Conservation (phyloP, 2,113 vertebrate genomes). For the Tychaedon coryphoeus region DNA sequence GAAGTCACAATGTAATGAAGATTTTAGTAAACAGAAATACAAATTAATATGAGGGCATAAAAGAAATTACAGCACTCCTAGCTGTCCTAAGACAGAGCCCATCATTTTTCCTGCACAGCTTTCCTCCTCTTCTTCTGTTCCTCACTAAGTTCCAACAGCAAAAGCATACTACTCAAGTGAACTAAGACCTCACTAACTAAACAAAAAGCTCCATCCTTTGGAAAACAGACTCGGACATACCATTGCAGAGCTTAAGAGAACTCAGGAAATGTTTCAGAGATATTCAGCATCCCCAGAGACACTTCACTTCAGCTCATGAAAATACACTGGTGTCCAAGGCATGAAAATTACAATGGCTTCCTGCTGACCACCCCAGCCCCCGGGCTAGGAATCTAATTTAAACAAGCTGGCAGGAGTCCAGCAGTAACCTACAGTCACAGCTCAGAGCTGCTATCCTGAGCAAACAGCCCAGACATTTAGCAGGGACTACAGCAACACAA, state of each 20-base stretch:
- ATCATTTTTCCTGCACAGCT: background rate
- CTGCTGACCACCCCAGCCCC: constrained; percentile 45
- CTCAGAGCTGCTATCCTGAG: constrained; percentile 6
- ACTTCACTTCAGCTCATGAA: constrained; percentile 71
- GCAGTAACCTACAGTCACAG: constrained; percentile 32
- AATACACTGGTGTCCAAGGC: constrained; percentile 67
- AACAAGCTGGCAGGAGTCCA: constrained; percentile 73
- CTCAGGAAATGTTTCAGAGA: constrained; percentile 80
- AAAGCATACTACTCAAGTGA: constrained; percentile 3
- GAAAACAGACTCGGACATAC: constrained; percentile 64
- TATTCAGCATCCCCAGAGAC: constrained; percentile 73
- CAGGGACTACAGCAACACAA: background rate
- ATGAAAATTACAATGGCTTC: constrained; percentile 74
- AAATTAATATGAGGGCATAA: background rate
- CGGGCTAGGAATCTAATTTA: constrained; percentile 63
- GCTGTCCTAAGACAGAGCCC: background rate
- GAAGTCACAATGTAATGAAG: background rate
- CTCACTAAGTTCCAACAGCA: background rate
- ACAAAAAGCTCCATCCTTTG: constrained; percentile 65
- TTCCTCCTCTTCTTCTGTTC: background rate
- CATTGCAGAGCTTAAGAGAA: constrained; percentile 59
- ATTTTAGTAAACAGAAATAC: background rate
- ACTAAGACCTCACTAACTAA: constrained; percentile 56
- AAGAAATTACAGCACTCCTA: background rate
- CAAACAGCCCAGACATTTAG: background rate